Conservation (phyloP, 1,140 invertebrate genomes). For the Habropoda laboriosa region DNA sequence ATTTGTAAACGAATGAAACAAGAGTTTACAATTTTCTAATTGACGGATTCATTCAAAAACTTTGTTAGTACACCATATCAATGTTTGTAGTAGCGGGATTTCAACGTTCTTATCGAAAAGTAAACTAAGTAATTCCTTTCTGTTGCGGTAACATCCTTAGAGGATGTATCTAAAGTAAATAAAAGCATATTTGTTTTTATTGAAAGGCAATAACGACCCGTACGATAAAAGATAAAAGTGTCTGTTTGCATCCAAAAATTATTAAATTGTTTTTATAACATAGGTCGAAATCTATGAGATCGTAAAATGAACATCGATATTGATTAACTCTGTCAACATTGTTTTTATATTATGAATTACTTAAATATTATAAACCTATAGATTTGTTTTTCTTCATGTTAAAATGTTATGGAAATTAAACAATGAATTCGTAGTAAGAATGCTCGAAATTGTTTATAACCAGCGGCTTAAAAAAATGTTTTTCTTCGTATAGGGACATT, state of each 20-base stretch:
- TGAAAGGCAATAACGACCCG: slow-evolving; percentile 13
- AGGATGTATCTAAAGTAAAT: slow-evolving; percentile 9
- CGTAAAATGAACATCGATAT: not conserved
- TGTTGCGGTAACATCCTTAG: not conserved
- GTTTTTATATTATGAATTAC: not conserved
- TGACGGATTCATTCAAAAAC: not conserved
- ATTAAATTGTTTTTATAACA: not conserved
- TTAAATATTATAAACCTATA: not conserved
- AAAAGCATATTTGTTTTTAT: slow-evolving; percentile 34
- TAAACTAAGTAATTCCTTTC: not conserved
- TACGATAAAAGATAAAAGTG: slow-evolving; percentile 19
- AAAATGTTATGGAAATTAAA: not conserved
- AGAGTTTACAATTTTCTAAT: not conserved
- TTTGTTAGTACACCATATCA: not conserved
- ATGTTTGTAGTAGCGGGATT: not conserved
- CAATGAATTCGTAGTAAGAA: not conserved
- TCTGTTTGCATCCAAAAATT: not conserved
- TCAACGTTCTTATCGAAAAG: not conserved
- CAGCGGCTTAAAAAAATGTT: not conserved
- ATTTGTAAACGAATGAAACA: too few relatives aligned
- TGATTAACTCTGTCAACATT: not conserved
- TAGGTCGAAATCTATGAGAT: not conserved
- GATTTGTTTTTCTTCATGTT: not conserved
- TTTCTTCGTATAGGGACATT: not conserved
- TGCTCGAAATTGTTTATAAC: not conserved